Evolutionary conservation across 1,140 invertebrate genomes (phyloP), one percentile per base, ranked within the genome.

Genomic region (Heliothis subflexa): DNA sequence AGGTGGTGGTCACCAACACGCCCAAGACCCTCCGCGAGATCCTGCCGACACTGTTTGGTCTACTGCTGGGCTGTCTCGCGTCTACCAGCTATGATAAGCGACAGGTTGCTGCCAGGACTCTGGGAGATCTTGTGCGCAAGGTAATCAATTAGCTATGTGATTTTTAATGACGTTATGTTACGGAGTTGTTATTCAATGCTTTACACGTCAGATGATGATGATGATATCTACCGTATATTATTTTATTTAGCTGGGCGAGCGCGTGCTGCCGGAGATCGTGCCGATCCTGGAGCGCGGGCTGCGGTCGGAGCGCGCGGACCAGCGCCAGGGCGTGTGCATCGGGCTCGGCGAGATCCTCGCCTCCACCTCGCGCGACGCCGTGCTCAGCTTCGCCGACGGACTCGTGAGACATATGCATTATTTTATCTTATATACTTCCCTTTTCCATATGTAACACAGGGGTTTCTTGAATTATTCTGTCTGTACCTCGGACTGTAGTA

Each of bases 291-390:
- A 99, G 94, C 96, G 96, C 79, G 99, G 99, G 0, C 95, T 99
- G 55, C 97, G 99, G 84, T 99, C 98, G 0, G 97, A 98, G 62
- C 96, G 97, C 62, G 93, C 98, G 10, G 99, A 99, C 95, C 98
- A 99, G 93, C 95, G 99, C 40, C 98, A 99, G 94, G 99, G 99
- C 85, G 99, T 99, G 12, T 99, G 99, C 92, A 99, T 99, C 91
- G 99, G 99, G 5, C 95, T 99, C 1, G 98, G 98, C 0, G 99
- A 99, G 96, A 99, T 99, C 84, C 99, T 99, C 97, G 97, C 97
- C 3, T 99, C 99, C 54, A 99, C 99, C 2, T 99, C 98, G 71
- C 97, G 97, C 86, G 99, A 99, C 85, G 99, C 99, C 97, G 98
- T 99, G 9, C 94, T 99, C 1, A 97, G 97, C 2, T 99, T 99